These are phyloP conservation scores for Remorina albescens DNA, from an alignment of 2,797 vertebrate genomes.

Conservation along the genomic window DNA sequence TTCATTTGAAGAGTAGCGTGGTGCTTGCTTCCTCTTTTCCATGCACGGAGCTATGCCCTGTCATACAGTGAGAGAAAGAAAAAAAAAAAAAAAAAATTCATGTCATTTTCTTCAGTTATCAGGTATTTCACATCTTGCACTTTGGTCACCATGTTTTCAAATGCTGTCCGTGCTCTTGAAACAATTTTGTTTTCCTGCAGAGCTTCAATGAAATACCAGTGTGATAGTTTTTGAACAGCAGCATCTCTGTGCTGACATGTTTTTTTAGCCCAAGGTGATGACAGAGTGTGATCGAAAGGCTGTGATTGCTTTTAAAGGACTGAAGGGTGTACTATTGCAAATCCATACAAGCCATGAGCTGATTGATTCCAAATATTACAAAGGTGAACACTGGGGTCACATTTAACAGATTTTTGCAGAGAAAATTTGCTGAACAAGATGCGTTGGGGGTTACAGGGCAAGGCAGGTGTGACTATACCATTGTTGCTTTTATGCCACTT, in stretches of 20 bases:
- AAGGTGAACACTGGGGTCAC: slow-evolving; percentile 62
- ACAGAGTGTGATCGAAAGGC: slow-evolving; percentile 67
- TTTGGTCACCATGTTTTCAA: slow-evolving; percentile 48
- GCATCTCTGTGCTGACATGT: slow-evolving; percentile 58
- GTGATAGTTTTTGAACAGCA: slow-evolving; percentile 75
- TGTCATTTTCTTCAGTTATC: slow-evolving; percentile 44
- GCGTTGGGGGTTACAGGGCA: not conserved
- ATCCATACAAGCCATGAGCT: slow-evolving; percentile 77
- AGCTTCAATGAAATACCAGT: slow-evolving; percentile 53
- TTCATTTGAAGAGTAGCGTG: slow-evolving; percentile 26
- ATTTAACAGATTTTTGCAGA: slow-evolving; percentile 73
- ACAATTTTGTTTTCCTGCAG: slow-evolving; percentile 53
- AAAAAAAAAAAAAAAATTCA: slow-evolving; percentile 1
- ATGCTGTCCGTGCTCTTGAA: slow-evolving; percentile 49
- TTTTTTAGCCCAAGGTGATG: slow-evolving; percentile 64
- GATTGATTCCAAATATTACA: slow-evolving; percentile 80
- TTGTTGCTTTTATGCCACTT: slow-evolving; percentile 3
- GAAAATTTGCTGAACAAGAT: slow-evolving; percentile 67
- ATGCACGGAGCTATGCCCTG: not conserved
- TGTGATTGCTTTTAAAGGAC: slow-evolving; percentile 73
- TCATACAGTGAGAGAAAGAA: not conserved
- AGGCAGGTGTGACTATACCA: not conserved
- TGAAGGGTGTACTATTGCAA: slow-evolving; percentile 75
- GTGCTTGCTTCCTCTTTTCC: slow-evolving; percentile 20
- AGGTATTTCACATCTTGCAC: slow-evolving; percentile 46